A percentile compares a stretch with the other conserved stretches of the same genome.
phyloP scores from a whole-genome alignment of 2,888 invertebrate genomes.

The Polymixis flavicincta region DNA sequence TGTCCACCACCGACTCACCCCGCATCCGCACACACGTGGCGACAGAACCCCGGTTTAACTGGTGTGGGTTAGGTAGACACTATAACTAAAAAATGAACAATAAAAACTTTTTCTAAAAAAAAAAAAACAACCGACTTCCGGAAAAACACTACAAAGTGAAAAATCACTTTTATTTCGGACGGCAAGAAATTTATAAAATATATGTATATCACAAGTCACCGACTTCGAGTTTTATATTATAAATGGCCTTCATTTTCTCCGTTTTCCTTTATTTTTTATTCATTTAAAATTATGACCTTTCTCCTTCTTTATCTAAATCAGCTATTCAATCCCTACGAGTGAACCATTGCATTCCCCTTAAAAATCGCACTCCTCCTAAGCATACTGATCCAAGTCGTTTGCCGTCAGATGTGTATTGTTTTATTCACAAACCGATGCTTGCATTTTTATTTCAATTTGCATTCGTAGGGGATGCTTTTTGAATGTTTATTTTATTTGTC shows the following conservation, averaged over 20 bases:
- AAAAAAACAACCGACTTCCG: too few species aligned
- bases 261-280: neutral
- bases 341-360: constrained; percentile 40
- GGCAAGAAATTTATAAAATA: too few species aligned
- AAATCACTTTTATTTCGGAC: too few species aligned
- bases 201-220: too few species aligned
- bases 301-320: neutral
- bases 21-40: too few species aligned
- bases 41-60: too few species aligned
- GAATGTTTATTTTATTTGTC: constrained; percentile 67
- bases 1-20: too few species aligned
- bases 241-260: neutral
- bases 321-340: constrained; percentile 16
- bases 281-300: neutral
- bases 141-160: too few species aligned
- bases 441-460: constrained; percentile 82
- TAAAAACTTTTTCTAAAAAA: too few species aligned
- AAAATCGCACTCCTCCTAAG: constrained; percentile 55
- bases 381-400: constrained; percentile 62
- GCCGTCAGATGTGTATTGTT: constrained; percentile 72
- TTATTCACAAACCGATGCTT: constrained; percentile 78
- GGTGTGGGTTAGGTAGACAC: too few species aligned
- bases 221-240: too few species aligned
- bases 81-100: too few species aligned
- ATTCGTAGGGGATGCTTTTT: constrained; percentile 69